Base-by-base conservation (phyloP, 1,140 invertebrate species). In the Drosophila willistoni region DNA sequence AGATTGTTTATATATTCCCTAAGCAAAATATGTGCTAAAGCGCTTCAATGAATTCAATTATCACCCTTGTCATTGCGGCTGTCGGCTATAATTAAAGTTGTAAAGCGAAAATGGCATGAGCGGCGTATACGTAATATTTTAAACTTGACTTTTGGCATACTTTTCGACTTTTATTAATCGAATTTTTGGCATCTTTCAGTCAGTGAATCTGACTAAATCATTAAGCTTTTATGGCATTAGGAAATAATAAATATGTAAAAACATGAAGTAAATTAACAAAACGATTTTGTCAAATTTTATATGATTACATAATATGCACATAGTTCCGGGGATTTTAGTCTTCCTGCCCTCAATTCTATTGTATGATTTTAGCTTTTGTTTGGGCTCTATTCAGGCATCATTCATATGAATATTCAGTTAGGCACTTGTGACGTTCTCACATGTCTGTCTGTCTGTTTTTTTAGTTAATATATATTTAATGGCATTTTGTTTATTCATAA, bases 11-110 rank as follows among this genome's bases (percentile, higher is more conserved):
- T 12, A 13, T 22, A 25, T 64, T 34, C 17, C 51, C 13, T n/a
- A 17, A 22, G 22, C 62, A 55, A 41, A 29, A n/a, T 25, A n/a
- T 55, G 47, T 55, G 64, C 76, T 70, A 77, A 78, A 71, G 78
- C 81, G 74, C 78, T 71, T 78, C 44, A 51, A 51, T 51, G 44
- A 51, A 51, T 51, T 51, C 44, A 51, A 51, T 51, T 51, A 51
- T 51, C 44, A 51, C 34, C 17, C 29, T 59, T 79, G 75, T 86
- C 83, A 86, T 51, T 70, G 67, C 60, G 59, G 44, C 44, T 51
- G 66, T 61, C 64, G 76, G 74, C 68, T 79, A 82, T 86, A 87
- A 86, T 86, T 86, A 86, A 87, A 86, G 79, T 82, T 82, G 59
- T 51, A 71, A 71, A 66, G 79, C 83, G 75, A 73, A 87, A 86